Evolutionary conservation across 2,113 vertebrate species (phyloP), one percentile per base, ranked within the genome.

Genomic region (Sphaerodactylus townsendi): DNA sequence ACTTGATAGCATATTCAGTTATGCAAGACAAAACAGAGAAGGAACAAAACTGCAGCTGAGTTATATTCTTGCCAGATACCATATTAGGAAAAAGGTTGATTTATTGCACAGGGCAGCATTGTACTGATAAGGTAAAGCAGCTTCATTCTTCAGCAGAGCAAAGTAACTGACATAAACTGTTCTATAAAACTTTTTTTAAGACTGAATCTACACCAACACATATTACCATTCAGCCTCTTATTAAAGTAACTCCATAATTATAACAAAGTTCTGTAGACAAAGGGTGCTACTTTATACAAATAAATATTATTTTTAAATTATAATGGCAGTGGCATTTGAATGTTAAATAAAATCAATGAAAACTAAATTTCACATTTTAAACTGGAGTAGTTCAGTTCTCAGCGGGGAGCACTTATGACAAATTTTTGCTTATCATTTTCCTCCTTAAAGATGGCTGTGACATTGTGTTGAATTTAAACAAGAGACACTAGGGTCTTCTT

Each of bases 281-380:
- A 87, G 21, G 85, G 35, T 62, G 79, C 82, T 74, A 53, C 25
- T 85, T n/a, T 64, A 62, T 9, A 44, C 50, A 91, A 68, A 88
- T 91, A 86, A 92, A 88, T 91, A 87, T 79, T 85, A 69, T 80
- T 90, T 90, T 87, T 87, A 87, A 90, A 84, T 78, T 79, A 81
- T 62, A 90, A 90, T n/a, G 87, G 50, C 66, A 3, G n/a, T 75
- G 68, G 74, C 70, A 75, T 69, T 39, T 90, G 89, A 83, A 86
- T 84, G 37, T 33, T 15, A 23, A 75, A 81, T 28, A 2, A 62
- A 62, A 62, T 62, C 23, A 62, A 56, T 56, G 4, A 83, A 92
- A 89, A 74, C 28, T 30, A 87, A 87, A 65, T 80, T 72, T 30
- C 25, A 14, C 25, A 53, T 37, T n/a, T 53, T 66, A 65, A 79